Conservation (phyloP, 2,113 vertebrate species). For the Archocentrus centrarchus region DNA sequence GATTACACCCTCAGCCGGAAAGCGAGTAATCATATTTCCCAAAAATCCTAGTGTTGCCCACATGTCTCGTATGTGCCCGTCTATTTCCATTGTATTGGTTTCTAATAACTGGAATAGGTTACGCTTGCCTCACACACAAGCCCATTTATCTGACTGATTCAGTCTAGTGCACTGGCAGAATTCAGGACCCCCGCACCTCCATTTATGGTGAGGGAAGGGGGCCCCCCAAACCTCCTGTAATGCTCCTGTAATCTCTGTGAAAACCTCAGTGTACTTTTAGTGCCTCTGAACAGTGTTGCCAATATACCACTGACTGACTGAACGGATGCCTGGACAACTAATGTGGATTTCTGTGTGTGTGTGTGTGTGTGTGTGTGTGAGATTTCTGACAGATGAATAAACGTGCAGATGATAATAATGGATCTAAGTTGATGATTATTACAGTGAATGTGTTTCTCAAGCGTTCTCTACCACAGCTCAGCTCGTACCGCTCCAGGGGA, state of each 20-base stretch:
- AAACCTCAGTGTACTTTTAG: conserved; percentile 67
- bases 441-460: conserved; percentile 16
- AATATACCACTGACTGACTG: conserved; percentile 56
- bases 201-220: conserved; percentile 3
- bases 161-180: conserved; percentile 19
- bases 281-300: conserved; percentile 71
- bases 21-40: background rate
- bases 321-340: conserved; percentile 44
- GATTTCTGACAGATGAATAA: conserved; percentile 71
- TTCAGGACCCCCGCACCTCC: conserved; percentile 17
- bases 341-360: conserved; percentile 35
- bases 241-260: conserved; percentile 34
- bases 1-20: background rate
- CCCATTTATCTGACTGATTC: conserved; percentile 27
- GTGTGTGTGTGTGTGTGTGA: conserved; percentile 29
- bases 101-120: background rate
- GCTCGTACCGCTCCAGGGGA: conserved; percentile 36
- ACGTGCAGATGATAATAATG: conserved; percentile 59
- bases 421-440: conserved; percentile 46
- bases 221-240: conserved; percentile 21
- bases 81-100: background rate
- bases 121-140: background rate
- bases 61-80: background rate
- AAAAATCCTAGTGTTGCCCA: background rate
- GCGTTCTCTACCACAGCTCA: conserved; percentile 11